Evolutionary conservation across 2,888 invertebrate genomes (phyloP).

Genomic region (Brachycybe producta): DNA sequence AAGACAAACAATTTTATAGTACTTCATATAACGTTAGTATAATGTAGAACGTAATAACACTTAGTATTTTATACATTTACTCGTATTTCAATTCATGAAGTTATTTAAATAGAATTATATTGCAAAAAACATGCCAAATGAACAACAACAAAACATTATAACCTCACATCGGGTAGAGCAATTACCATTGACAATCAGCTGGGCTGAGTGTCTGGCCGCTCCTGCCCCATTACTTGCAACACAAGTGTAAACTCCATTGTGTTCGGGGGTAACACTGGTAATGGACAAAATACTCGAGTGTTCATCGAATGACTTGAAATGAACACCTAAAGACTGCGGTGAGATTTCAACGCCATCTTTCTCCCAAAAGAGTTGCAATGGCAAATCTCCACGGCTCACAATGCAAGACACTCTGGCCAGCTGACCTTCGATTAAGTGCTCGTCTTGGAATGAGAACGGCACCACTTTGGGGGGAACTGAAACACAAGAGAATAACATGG

Average conservation of each 20-base stretch:
- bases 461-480: constrained; percentile 17
- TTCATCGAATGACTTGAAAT: constrained; percentile 14
- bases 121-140: no score
- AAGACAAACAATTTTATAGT: no score
- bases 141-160: no score
- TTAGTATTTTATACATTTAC: no score
- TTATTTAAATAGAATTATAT: no score
- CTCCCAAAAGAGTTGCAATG: constrained; percentile 13
- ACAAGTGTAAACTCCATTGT: constrained; percentile 16
- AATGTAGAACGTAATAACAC: no score
- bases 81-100: no score
- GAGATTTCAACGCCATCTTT: constrained; percentile 10
- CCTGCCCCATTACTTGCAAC: constrained; percentile 14
- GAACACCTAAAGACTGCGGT: constrained; percentile 7
- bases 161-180: no score
- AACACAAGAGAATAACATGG: no score
- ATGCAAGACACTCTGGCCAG: constrained; percentile 16
- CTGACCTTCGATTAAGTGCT: constrained; percentile 14
- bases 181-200: constrained; percentile 16
- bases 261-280: constrained; percentile 1
- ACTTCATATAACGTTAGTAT: no score
- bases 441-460: constrained; percentile 15
- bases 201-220: constrained; percentile 9
- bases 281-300: constrained; percentile 17
- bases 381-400: constrained; percentile 16